phyloP scores from a whole-genome alignment of 2,797 vertebrate genomes.

The Microctenopoma lineatum region DNA sequence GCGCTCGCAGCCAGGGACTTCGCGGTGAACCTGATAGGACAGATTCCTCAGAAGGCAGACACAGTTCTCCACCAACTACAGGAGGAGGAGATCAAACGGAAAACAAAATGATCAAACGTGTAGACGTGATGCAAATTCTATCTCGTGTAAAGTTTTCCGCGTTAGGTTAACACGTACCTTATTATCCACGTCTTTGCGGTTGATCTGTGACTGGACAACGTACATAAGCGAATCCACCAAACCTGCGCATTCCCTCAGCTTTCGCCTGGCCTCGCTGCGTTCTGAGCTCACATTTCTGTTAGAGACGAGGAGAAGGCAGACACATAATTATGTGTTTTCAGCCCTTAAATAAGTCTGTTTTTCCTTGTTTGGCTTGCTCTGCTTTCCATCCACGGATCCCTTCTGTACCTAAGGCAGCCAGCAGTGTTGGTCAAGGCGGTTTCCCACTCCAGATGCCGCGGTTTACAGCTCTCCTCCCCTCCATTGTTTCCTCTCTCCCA shows the following conservation, averaged over 20 bases:
- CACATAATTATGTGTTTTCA: slow-evolving; percentile 48
- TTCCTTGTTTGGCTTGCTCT: background rate
- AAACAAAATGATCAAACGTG: background rate
- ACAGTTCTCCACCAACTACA: slow-evolving; percentile 94
- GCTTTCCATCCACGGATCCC: slow-evolving; percentile 5
- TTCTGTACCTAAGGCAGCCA: slow-evolving; percentile 93
- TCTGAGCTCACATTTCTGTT: slow-evolving; percentile 97
- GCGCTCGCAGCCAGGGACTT: slow-evolving; percentile 92
- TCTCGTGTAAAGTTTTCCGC: accelerated
- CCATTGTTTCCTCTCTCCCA: slow-evolving; percentile 90
- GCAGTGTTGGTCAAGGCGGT: slow-evolving; percentile 96
- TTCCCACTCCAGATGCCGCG: slow-evolving; percentile 96
- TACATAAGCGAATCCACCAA: slow-evolving; percentile 96
- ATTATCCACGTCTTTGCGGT: slow-evolving; percentile 94
- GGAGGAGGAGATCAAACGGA: background rate
- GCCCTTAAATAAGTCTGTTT: slow-evolving; percentile 47
- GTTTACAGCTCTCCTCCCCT: slow-evolving; percentile 91
- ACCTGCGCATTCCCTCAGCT: slow-evolving; percentile 93
- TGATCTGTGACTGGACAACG: slow-evolving; percentile 93
- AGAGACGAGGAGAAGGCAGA: slow-evolving; percentile 30
- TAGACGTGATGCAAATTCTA: background rate
- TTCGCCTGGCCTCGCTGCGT: slow-evolving; percentile 93
- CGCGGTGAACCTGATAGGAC: slow-evolving; percentile 96
- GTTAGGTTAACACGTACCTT: slow-evolving; percentile 82
- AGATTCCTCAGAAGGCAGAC: slow-evolving; percentile 97